Base-by-base conservation (phyloP, 2,888 invertebrate species). In the Synanthedon andrenaeformis region DNA sequence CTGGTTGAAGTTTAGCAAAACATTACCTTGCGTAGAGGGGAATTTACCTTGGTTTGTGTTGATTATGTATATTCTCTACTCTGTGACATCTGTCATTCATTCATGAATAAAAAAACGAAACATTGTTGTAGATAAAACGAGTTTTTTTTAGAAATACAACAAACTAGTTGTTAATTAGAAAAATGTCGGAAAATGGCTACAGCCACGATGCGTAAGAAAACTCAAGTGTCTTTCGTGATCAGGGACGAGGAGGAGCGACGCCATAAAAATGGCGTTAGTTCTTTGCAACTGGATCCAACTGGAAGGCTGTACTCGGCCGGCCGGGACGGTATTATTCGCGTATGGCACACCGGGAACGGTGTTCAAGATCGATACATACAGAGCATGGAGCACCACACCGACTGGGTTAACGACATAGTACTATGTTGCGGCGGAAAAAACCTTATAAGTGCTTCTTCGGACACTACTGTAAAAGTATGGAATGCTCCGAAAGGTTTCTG, bases 391-490 rank as follows among this genome's bases (percentile, higher is more conserved):
- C 99, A 99, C 82, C 99, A 99, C 77, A 99, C 98, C 3, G 99
- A 99, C 82, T 99, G 99, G 99, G 98, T 99, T 52, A 99, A 99
- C 82, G 99, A 99, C 83, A 97, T 99, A 74, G 95, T 99, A 45
- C 89, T 99, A 35, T 99, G 99, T 77, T 98, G 98, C 80, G 95
- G 95, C 60, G 99, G 99, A 42, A 94, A 96, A 79, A 97, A 98
- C 82, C 91, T 99, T 66, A 99, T 99, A 76, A 99, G 99, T 58
- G 99, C 99, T 4, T 99, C 99, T 71, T 98, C 98, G 59, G 99
- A 99, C 80, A 98, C 99, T 17, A 99, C 99, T 49, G 98, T 99
- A 0, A 99, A 99, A 86, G 98, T 99, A 57, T 99, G 99, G 99
- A 99, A 99, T 83, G 98, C 99, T 13, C 96, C 98, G 63, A 99